phyloP scores from a whole-genome alignment of 2,888 invertebrate species.

The Phrixothrix hirtus region DNA sequence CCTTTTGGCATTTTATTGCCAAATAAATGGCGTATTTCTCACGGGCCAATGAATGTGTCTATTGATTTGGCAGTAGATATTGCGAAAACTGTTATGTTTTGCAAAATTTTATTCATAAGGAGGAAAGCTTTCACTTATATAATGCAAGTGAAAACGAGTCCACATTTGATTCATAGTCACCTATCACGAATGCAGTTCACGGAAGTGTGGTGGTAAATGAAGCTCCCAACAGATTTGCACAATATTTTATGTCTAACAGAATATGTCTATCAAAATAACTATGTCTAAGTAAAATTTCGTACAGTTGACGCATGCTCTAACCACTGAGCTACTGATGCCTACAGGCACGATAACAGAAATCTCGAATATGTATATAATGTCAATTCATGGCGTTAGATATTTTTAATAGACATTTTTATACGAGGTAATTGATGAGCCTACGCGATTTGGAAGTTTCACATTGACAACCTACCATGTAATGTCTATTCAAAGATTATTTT shows the following conservation, averaged over 20 bases:
- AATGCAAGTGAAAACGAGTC: background rate
- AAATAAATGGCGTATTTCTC: constrained; percentile 12
- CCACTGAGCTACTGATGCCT: too few relatives aligned
- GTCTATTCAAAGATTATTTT: background rate
- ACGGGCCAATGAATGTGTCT: constrained; percentile 5
- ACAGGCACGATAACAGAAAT: too few relatives aligned
- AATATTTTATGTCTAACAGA: constrained; percentile 3
- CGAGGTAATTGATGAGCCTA: too few relatives aligned
- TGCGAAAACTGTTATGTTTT: constrained; percentile 11
- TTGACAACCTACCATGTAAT: background rate
- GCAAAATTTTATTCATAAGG: constrained; percentile 5
- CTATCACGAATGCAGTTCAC: background rate
- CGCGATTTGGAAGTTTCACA: too few relatives aligned
- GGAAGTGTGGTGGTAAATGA: constrained; percentile 1
- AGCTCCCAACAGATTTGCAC: background rate
- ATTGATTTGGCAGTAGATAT: constrained; percentile 7
- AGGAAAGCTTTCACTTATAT: constrained; percentile 1
- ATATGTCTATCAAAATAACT: background rate
- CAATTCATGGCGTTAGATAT: too few relatives aligned
- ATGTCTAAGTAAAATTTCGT: constrained; percentile 2
- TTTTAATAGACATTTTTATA: too few relatives aligned
- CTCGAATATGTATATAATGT: too few relatives aligned
- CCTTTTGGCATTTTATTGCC: constrained; percentile 18
- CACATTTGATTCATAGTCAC: background rate
- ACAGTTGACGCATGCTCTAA: background rate